These are phyloP conservation scores for Zaprionus vittiger DNA, from an alignment of 1,140 invertebrate genomes.

Conservation along the genomic window DNA sequence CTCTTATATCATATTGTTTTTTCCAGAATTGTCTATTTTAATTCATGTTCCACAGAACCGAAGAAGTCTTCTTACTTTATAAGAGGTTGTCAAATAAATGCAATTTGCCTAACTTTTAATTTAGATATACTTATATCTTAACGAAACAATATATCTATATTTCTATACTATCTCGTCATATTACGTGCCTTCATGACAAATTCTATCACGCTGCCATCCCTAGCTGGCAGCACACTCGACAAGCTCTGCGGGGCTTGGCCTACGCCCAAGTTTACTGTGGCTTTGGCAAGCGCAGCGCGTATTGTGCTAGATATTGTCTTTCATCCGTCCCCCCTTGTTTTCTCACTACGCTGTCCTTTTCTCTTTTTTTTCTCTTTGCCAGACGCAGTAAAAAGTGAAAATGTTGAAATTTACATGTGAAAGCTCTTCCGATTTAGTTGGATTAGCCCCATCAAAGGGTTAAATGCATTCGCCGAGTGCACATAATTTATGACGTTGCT, in stretches of 20 bases:
- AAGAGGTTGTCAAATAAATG: too few relatives aligned
- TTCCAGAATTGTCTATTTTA: too few relatives aligned
- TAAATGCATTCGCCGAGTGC: conserved; percentile 63
- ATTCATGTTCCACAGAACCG: too few relatives aligned
- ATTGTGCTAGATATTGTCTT: conserved; percentile 25
- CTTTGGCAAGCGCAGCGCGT: conserved; percentile 28
- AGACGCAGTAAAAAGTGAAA: conserved; percentile 52
- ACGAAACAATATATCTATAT: not conserved
- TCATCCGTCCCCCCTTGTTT: not conserved
- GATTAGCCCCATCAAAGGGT: conserved; percentile 37
- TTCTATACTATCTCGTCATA: not conserved
- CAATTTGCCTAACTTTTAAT: too few relatives aligned
- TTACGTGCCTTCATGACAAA: not conserved
- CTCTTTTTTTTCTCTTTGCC: not conserved
- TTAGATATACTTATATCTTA: too few relatives aligned
- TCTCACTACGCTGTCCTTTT: not conserved
- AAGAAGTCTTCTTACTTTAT: too few relatives aligned
- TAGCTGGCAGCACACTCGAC: conserved; percentile 10
- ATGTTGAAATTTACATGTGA: conserved; percentile 61
- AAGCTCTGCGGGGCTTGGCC: conserved; percentile 38
- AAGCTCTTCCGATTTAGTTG: conserved; percentile 18
- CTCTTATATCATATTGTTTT: too few relatives aligned
- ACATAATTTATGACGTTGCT: conserved; percentile 55
- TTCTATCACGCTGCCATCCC: conserved; percentile 1
- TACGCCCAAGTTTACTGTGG: conserved; percentile 54